phyloP scores from a whole-genome alignment of 53 echinoderm and acorn worm species.

The Henricia sp. region DNA sequence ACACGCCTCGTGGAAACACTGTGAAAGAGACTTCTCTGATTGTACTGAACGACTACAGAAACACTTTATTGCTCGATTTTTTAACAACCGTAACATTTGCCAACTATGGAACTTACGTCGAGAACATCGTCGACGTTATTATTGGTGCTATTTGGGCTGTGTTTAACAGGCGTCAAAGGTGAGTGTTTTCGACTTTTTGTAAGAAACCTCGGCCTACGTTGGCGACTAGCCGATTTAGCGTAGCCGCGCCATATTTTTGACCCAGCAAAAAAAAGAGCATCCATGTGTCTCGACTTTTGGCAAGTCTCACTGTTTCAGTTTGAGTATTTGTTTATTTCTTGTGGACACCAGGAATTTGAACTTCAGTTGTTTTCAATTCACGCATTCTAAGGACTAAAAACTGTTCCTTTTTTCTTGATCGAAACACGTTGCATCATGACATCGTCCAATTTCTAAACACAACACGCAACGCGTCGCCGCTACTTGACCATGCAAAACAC shows the following conservation, averaged over 20 bases:
- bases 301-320: no score
- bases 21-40: not conserved
- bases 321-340: no score
- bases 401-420: no score
- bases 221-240: not conserved
- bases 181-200: constrained; percentile 17
- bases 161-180: constrained; percentile 57
- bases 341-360: no score
- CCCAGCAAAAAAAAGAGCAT: no score
- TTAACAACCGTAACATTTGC: not conserved
- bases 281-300: no score
- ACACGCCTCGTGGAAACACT: not conserved
- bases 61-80: not conserved
- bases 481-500: no score
- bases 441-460: no score
- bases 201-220: not conserved
- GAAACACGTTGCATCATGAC: no score
- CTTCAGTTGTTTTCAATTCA: no score
- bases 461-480: no score
- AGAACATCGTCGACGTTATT: constrained; percentile 31
- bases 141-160: constrained; percentile 55
- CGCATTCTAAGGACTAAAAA: no score
- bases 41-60: not conserved
- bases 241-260: not conserved
- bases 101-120: constrained; percentile 56